Evolutionary conservation across 2,113 vertebrate genomes (phyloP).

Genomic region (Ochotona princeps): DNA sequence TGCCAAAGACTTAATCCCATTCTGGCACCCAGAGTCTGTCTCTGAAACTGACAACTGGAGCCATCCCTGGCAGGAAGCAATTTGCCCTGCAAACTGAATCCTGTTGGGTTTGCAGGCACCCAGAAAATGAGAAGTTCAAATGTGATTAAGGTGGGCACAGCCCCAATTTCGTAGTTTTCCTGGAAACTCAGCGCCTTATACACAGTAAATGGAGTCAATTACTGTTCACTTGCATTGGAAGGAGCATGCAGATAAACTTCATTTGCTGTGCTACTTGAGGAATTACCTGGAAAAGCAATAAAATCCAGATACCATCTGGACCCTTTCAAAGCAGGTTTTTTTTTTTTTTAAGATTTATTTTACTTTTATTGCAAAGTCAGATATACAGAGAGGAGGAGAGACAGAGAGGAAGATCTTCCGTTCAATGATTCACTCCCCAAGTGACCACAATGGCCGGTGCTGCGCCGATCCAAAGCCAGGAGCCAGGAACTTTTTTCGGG

Average conservation of each 20-base stretch:
- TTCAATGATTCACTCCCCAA: no score
- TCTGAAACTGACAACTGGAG: conserved; percentile 46
- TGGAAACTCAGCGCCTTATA: background rate
- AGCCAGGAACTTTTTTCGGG: no score
- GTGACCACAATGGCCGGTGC: no score
- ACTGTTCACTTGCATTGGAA: background rate
- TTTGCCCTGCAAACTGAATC: conserved; percentile 38
- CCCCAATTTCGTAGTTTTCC: background rate
- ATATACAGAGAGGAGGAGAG: background rate
- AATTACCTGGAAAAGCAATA: background rate
- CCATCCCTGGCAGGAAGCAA: background rate
- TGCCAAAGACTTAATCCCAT: background rate
- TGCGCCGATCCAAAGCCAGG: no score
- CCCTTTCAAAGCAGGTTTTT: background rate
- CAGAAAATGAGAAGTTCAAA: conserved; percentile 20
- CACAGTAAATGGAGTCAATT: background rate
- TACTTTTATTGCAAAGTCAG: conserved; percentile 10
- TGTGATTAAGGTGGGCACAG: background rate
- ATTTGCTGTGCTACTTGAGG: background rate
- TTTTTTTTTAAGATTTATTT: no score
- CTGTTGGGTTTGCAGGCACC: background rate
- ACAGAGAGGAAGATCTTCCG: no score
- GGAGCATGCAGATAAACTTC: background rate
- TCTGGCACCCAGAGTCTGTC: background rate
- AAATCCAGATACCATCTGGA: background rate